A percentile compares a stretch with the other conserved stretches of the same genome.
These are phyloP conservation scores for Pheosia gnoma DNA, from an alignment of 2,888 invertebrate genomes.

Conservation along the genomic window DNA sequence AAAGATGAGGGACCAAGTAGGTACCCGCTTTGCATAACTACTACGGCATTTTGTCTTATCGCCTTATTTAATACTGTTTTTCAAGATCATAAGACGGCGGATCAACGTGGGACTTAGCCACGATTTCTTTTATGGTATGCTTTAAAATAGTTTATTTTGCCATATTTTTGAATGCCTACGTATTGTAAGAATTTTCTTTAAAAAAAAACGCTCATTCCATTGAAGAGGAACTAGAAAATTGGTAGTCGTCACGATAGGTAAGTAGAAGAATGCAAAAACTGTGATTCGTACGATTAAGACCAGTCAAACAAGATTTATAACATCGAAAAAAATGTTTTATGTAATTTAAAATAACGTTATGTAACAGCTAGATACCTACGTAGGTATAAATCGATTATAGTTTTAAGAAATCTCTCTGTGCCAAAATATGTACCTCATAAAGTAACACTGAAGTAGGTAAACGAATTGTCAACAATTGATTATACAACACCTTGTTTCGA, in stretches of 20 bases:
- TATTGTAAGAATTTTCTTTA: slow-evolving; percentile 55
- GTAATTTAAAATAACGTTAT: slow-evolving; percentile 70
- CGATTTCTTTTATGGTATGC: slow-evolving; percentile 27
- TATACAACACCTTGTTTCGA: slow-evolving; percentile 64
- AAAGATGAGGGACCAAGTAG: slow-evolving; percentile 35
- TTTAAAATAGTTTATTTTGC: slow-evolving; percentile 55
- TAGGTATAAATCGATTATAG: slow-evolving; percentile 73
- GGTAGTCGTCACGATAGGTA: slow-evolving; percentile 78
- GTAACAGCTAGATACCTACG: slow-evolving; percentile 71
- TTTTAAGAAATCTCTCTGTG: slow-evolving; percentile 88
- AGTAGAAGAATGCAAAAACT: slow-evolving; percentile 81
- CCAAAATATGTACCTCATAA: slow-evolving; percentile 92
- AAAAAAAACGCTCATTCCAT: slow-evolving; percentile 70
- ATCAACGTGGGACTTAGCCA: slow-evolving; percentile 16
- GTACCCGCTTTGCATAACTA: slow-evolving; percentile 24
- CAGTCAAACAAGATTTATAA: slow-evolving; percentile 83
- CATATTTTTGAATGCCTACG: slow-evolving; percentile 70
- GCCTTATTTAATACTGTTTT: neutral
- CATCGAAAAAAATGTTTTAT: slow-evolving; percentile 82
- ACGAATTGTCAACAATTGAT: slow-evolving; percentile 70
- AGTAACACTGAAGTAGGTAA: slow-evolving; percentile 80
- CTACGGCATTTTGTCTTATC: slow-evolving; percentile 20
- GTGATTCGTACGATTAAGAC: slow-evolving; percentile 84
- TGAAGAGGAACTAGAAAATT: slow-evolving; percentile 69
- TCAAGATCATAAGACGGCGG: neutral